Percentiles rank a stretch among this genome's conserved stretches.
Evolutionary conservation across 2,797 vertebrate genomes (phyloP).

Genomic region (Hemitrygon akajei): DNA sequence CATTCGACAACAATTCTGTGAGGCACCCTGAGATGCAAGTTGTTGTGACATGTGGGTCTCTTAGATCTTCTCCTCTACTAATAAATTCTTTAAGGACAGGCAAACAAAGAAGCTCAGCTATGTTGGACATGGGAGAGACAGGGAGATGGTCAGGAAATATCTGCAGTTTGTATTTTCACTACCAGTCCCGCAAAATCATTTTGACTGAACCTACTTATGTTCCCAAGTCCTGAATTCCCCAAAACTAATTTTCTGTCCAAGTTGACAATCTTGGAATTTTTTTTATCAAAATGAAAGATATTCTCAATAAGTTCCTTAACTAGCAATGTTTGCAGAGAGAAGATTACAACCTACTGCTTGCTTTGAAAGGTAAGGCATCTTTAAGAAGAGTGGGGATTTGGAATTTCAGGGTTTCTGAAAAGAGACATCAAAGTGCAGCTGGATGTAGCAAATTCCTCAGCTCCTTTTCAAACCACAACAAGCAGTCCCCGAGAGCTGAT

Average conservation of each 20-base stretch:
- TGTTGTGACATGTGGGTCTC: not conserved
- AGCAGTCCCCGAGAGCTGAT: not conserved
- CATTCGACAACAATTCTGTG: not conserved
- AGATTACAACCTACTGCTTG: not conserved
- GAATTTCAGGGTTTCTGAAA: not conserved
- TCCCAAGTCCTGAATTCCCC: not conserved
- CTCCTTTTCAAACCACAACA: conserved; percentile 20
- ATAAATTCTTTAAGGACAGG: not conserved
- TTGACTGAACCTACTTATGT: not conserved
- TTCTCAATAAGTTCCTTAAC: not conserved
- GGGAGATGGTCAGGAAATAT: not conserved
- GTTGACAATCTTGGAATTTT: not conserved
- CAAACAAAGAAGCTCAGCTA: not conserved
- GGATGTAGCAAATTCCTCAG: conserved; percentile 17
- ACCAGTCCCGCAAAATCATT: not conserved
- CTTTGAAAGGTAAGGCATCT: not conserved
- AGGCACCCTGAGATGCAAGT: not conserved
- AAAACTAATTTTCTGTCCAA: not conserved
- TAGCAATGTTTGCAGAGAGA: not conserved
- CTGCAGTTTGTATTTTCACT: not conserved
- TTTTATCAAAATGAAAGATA: not conserved
- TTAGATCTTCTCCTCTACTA: not conserved
- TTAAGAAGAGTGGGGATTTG: not conserved
- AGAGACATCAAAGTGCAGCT: not conserved
- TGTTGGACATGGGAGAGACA: not conserved